Base-by-base conservation (phyloP, 2,113 vertebrate genomes). In the Festucalex cinctus region DNA sequence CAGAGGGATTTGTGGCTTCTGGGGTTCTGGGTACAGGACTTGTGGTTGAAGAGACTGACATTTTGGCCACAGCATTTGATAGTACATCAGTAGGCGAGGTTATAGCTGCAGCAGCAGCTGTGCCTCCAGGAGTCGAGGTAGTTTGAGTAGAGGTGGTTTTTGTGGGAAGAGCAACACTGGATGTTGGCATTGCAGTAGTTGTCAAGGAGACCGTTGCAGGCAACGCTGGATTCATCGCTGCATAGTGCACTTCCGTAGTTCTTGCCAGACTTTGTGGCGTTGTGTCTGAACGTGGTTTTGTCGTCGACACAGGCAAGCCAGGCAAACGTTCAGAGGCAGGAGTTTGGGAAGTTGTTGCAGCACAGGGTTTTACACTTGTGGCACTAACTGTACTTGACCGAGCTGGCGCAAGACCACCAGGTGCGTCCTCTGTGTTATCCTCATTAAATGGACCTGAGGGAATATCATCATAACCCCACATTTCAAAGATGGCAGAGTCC, bases 401-500 rank as follows among this genome's bases (percentile, higher is more conserved):
- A 22, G 59, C 14, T 24, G 37, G 36, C 14, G 60, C 6, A 24
- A 24, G 39, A 24, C 22, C 22, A 19, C n/a, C n/a, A 3, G n/a
- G 22, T 1, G 37, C 5, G 39, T 62, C 60, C 1, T 12, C 22
- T 10, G 5, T 41, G 19, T 43, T 10, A 12, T 41, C 59, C 8
- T 16, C 60, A 8, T 14, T 41, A 24, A 26, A 62, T 3, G 12
- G 22, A 17, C 60, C 37, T 26, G 13, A 1, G 6, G 60, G 60
- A 43, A 62, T 62, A 0, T 62, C 60, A 17, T 26, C 37, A 43
- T 43, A 62, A 43, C 60, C 60, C 60, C 60, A 62, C 60, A 62
- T 16, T 43, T 62, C 60, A 24, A 62, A 62, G 22, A 62, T 62
- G 39, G 13, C 22, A 2, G 37, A 22, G 39, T 62, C 13, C 22